Evolutionary conservation across 2,797 vertebrate genomes (phyloP).

Genomic region (Anguilla marmorata): DNA sequence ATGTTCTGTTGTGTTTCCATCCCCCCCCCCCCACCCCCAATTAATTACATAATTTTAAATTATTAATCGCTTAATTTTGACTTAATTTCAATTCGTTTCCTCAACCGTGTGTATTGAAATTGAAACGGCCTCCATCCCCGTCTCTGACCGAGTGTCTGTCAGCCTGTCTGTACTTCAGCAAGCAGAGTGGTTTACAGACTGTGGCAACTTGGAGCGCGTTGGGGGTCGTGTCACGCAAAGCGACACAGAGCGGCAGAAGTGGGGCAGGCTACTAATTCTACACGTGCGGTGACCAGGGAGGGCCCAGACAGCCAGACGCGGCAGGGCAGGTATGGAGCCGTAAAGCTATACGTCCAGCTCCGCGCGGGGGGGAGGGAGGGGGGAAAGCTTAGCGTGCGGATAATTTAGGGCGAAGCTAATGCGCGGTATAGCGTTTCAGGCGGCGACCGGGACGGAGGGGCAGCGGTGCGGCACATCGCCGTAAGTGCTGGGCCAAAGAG

Average conservation of each 20-base stretch:
- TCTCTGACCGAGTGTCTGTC: not conserved
- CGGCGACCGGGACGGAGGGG: not conserved
- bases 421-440: not conserved
- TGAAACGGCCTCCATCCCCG: not conserved
- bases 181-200: constrained; percentile 2
- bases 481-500: not conserved
- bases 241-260: not conserved
- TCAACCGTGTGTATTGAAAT: not conserved
- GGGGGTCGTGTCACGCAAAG: no score
- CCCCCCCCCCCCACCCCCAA: no score
- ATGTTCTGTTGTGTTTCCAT: not conserved
- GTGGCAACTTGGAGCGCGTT: not conserved
- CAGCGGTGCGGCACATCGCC: not conserved
- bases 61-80: no score
- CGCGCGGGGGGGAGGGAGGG: not conserved
- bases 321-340: not conserved
- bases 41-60: no score
- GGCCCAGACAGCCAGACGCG: not conserved
- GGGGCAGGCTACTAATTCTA: not conserved
- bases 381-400: not conserved
- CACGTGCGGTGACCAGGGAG: not conserved
- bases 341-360: constrained; percentile 5
- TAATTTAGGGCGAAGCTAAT: not conserved
- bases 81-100: no score
- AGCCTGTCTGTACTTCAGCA: not conserved